phyloP scores from a whole-genome alignment of 2,113 vertebrate species.

The Aepyceros melampus region DNA sequence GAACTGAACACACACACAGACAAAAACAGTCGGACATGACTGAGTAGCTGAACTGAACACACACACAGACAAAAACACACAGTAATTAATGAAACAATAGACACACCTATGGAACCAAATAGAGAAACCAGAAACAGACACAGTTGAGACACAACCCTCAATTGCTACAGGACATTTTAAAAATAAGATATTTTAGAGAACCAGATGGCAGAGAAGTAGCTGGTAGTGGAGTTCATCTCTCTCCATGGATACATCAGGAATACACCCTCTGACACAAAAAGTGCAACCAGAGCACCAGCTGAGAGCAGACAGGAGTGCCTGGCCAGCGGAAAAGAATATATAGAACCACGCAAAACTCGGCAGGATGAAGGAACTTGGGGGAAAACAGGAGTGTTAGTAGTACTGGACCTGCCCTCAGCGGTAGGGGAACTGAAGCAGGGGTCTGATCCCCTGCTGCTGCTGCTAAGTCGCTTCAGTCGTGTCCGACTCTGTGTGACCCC shows the following conservation, averaged over 20 bases:
- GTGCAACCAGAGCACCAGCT: background rate
- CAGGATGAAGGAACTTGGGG: background rate
- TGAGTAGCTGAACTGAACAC: background rate
- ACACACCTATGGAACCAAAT: background rate
- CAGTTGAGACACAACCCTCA: background rate
- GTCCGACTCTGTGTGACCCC: no score
- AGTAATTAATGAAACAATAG: background rate
- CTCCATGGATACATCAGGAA: background rate
- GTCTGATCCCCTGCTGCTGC: no score
- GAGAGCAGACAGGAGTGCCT: background rate
- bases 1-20: background rate
- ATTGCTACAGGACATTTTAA: background rate
- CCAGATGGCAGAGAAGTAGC: background rate
- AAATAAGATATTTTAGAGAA: background rate
- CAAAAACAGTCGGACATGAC: background rate
- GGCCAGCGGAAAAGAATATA: background rate
- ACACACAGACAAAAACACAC: background rate
- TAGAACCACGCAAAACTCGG: rapidly evolving
- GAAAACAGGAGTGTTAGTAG: background rate
- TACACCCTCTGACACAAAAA: background rate
- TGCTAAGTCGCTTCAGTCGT: no score
- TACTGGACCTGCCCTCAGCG: background rate
- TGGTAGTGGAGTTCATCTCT: background rate
- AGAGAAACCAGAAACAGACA: background rate
- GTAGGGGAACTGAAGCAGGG: background rate